Percentiles rank a stretch among this genome's conserved stretches.
Evolutionary conservation across 1,140 invertebrate genomes (phyloP).

Genomic region (Drosophila parabipectinata): DNA sequence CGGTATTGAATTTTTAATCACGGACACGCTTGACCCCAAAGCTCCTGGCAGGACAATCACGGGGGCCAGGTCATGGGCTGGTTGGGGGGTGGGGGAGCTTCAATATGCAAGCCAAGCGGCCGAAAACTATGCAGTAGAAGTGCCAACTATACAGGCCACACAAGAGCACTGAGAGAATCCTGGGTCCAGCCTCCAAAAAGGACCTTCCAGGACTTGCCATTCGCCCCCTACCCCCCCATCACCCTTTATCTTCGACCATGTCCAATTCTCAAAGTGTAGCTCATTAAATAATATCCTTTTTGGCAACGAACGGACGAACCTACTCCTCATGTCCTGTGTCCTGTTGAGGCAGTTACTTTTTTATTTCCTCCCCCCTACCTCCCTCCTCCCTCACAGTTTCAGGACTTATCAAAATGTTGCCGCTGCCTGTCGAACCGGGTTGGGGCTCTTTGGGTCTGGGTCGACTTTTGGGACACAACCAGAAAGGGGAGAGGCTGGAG

Average conservation of each 20-base stretch:
- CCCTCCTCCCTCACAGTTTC: too few relatives aligned
- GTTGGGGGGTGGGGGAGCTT: not conserved
- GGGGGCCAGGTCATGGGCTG: too few relatives aligned
- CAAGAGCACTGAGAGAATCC: conserved; percentile 2
- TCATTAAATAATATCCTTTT: conserved; percentile 83
- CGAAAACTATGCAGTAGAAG: conserved; percentile 56
- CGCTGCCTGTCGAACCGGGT: conserved; percentile 69
- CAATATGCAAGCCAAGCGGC: conserved; percentile 68
- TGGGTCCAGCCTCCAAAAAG: too few relatives aligned
- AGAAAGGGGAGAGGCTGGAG: conserved; percentile 3
- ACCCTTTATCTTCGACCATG: conserved; percentile 17
- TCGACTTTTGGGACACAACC: conserved; percentile 61
- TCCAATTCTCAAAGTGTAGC: conserved; percentile 75
- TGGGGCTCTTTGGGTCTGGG: conserved; percentile 9
- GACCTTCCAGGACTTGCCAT: not conserved
- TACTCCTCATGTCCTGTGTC: conserved; percentile 17
- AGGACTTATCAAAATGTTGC: conserved; percentile 75
- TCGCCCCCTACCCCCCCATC: not conserved
- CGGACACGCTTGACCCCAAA: conserved; percentile 61
- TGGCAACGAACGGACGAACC: conserved; percentile 42
- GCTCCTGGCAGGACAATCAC: conserved; percentile 18
- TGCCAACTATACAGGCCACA: conserved; percentile 3
- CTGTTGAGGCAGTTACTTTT: conserved; percentile 40
- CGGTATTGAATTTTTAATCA: conserved; percentile 82
- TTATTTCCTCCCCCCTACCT: conserved; percentile 4